Base-by-base conservation (phyloP, 2,113 vertebrate species). In the Ceyx cyanopectus region DNA sequence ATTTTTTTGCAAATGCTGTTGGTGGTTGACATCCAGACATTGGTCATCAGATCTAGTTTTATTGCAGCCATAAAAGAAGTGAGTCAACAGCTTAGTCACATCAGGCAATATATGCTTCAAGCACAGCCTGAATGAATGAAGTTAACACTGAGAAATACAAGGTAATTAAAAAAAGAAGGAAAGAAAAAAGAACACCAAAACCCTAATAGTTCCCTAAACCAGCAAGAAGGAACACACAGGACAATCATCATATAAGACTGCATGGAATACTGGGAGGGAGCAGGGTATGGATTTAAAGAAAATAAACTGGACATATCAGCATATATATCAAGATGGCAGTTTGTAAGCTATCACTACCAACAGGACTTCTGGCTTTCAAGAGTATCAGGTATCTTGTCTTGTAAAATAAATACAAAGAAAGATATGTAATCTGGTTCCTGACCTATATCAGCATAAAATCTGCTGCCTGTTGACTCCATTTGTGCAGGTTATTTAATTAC, bases 71-170 rank as follows among this genome's bases (percentile, higher is more conserved):
- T 95, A 95, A 95, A 94, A 96, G 89, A 94, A 87, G 73, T 95
- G 95, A 97, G 95, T 96, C 97, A 97, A 96, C 90, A 95, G 85
- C 93, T 97, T 96, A 96, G 95, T 97, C 94, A 94, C 89, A 86
- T 87, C 69, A 74, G 86, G 84, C 92, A 84, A 78, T 84, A 92
- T 80, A 92, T 87, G 94, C 91, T 74, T 60, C 62, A 50, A 92
- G 80, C 90, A 87, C 77, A 90, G 84, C 46, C 63, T 84, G 81
- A 93, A 70, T 91, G 90, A 85, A 92, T 56, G 48, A 57, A 92
- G 58, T 96, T 89, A 90, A 89, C 60, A 63, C 85, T 63, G 72
- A 76, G 70, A 97, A 88, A 92, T 43, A 80, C 62, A 92, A 70
- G 77, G 81, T 43, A 85, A 94, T 89, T 73, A 46, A 81, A 61